These are phyloP conservation scores for Halesus radiatus DNA, from an alignment of 1,140 invertebrate species.

Conservation along the genomic window DNA sequence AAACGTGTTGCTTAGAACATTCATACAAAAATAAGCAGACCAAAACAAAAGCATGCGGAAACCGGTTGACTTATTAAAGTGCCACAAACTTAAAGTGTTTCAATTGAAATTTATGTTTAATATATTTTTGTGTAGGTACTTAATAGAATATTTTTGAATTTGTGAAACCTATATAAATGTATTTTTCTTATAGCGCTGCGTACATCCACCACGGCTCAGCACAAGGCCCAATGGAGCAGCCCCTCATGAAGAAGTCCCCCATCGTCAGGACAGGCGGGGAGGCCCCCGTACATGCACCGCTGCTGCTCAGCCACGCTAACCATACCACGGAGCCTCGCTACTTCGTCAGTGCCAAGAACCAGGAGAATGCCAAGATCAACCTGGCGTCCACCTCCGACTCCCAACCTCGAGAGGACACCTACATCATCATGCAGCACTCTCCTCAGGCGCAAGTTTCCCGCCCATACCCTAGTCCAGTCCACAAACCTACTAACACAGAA, in stretches of 20 bases:
- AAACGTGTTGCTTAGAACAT: no score
- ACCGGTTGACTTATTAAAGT: no score
- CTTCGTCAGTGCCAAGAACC: conserved; percentile 36
- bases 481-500: conserved; percentile 45
- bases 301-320: conserved; percentile 44
- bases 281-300: conserved; percentile 16
- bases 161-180: background rate
- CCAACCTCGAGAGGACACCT: conserved; percentile 39
- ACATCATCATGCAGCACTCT: conserved; percentile 48
- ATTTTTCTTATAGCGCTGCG: conserved; percentile 45
- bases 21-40: no score
- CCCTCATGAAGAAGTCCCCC: conserved; percentile 52
- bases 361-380: conserved; percentile 38
- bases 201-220: conserved; percentile 44
- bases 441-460: background rate
- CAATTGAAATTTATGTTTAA: no score
- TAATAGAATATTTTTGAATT: no score
- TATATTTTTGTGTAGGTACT: no score
- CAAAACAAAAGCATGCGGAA: no score
- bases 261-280: background rate
- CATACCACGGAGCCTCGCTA: conserved; percentile 24
- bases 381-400: conserved; percentile 4
- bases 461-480: conserved; percentile 45
- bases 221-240: conserved; percentile 42
- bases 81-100: no score